Base-by-base conservation (phyloP, 2,888 invertebrate genomes). In the Odontothrips loti region DNA sequence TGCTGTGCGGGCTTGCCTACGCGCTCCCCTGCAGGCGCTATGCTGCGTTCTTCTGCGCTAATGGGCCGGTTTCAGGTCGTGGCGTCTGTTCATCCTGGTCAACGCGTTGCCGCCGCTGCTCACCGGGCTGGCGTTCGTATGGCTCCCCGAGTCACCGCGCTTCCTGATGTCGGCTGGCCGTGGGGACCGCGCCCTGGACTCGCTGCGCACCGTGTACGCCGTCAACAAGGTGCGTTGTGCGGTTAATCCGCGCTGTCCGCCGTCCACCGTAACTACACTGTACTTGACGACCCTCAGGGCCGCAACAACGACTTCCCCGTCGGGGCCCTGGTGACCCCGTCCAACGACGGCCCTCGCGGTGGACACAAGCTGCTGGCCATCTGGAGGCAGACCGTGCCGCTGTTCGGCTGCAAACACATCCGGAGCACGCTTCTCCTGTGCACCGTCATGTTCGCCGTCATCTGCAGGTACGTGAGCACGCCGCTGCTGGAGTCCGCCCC, bases 391-490 rank as follows among this genome's bases (percentile, higher is more conserved):
- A 88, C 88, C 0, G 84, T 83, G 0, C 87, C 87, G 0, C 82
- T 88, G 29, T 87, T 88, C 83, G 84, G 84, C 81, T 84, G 82
- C 27, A 85, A 85, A 3, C 86, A 86, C 82, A 81, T 86, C 48
- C 47, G 84, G 23, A 87, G 87, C 83, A 88, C 88, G 8, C 81
- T 87, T 1, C 85, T 88, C 84, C 85, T 87, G 17, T 88, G 87
- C 82, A 84, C 85, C 51, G 83, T 88, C 80, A 88, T 88, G 82
- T 88, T 88, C 84, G 87, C 87, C 79, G 86, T 87, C 63, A 88
- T 88, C 82, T 83, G 85, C 12, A 86, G 86, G 47, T 86, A 85
- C 43, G 68, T 79, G 11, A 15, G 23, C 47, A 20, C 68, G 68
- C 0, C 34, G 34, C 2, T 43, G 34, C 6, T 43, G 3, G 34